phyloP scores from a whole-genome alignment of 53 echinoderm and acorn worm species.

The Holothuria leucospilota region DNA sequence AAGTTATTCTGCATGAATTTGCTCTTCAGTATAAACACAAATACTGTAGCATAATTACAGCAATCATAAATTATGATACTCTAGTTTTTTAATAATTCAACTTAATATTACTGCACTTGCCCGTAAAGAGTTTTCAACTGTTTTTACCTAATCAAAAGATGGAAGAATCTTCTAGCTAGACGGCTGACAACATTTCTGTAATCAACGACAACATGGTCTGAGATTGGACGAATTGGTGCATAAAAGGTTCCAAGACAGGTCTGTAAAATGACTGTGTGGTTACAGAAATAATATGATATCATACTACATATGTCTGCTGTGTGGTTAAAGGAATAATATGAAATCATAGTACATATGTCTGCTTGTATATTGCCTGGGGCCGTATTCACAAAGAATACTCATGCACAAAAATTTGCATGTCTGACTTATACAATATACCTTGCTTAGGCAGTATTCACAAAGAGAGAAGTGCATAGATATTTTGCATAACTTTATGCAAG shows the following conservation, averaged over 20 bases:
- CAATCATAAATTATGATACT: too few relatives aligned
- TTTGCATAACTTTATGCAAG: too few relatives aligned
- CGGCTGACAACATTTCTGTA: constrained; percentile 93
- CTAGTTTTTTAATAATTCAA: too few relatives aligned
- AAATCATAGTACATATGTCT: neutral
- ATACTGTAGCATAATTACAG: too few relatives aligned
- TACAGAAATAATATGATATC: neutral
- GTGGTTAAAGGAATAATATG: neutral
- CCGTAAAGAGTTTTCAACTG: too few relatives aligned
- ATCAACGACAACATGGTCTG: constrained; percentile 88
- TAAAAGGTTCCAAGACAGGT: constrained; percentile 91
- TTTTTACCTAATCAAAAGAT: constrained; percentile 79
- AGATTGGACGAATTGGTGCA: constrained; percentile 90
- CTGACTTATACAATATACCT: too few relatives aligned
- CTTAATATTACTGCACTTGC: too few relatives aligned
- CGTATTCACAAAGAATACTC: neutral
- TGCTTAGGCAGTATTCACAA: too few relatives aligned
- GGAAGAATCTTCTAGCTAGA: constrained; percentile 94
- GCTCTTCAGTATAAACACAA: too few relatives aligned
- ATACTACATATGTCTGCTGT: neutral
- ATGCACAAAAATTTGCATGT: too few relatives aligned
- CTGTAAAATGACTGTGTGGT: constrained; percentile 82
- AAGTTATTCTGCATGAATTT: too few relatives aligned
- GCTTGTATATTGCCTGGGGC: neutral
- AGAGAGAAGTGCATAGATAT: too few relatives aligned